Evolutionary conservation across 1,140 invertebrate species (phyloP).

Genomic region (Saccostrea cuccullata): DNA sequence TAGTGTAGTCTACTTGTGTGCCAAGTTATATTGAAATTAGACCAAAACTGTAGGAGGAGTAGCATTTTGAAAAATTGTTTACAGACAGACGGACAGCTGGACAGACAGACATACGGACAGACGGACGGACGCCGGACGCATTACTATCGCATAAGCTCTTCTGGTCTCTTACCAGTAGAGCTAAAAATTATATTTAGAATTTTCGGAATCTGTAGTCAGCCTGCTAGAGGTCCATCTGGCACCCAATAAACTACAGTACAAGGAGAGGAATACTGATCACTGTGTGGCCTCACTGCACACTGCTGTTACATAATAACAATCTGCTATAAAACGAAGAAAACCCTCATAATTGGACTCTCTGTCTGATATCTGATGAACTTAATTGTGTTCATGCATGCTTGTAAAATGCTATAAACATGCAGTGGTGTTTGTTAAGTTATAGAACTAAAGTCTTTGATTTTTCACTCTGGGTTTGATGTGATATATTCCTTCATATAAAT

Average conservation of each 20-base stretch:
- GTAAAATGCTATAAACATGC: slow-evolving; percentile 17
- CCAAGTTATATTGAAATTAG: no score
- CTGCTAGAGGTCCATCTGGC: background rate
- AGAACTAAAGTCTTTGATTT: slow-evolving; percentile 19
- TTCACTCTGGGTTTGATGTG: slow-evolving; percentile 11
- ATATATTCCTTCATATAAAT: slow-evolving; percentile 22
- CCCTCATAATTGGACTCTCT: background rate
- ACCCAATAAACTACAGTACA: background rate
- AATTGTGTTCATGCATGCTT: slow-evolving; percentile 24
- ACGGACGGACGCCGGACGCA: no score
- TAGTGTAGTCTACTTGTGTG: no score
- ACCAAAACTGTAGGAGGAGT: no score
- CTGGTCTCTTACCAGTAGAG: no score
- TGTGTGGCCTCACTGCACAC: background rate
- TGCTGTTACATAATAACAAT: background rate
- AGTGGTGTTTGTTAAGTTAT: background rate
- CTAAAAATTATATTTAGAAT: no score
- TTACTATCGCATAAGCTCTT: no score
- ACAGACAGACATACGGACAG: no score
- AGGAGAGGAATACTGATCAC: background rate
- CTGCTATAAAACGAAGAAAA: background rate
- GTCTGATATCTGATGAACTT: slow-evolving; percentile 23
- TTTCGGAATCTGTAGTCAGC: background rate
- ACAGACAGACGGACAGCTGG: no score
- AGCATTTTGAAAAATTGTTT: no score